Evolutionary conservation across 2,113 vertebrate genomes (phyloP), one percentile per base, ranked within the genome.

Genomic region (Phoxinus phoxinus): DNA sequence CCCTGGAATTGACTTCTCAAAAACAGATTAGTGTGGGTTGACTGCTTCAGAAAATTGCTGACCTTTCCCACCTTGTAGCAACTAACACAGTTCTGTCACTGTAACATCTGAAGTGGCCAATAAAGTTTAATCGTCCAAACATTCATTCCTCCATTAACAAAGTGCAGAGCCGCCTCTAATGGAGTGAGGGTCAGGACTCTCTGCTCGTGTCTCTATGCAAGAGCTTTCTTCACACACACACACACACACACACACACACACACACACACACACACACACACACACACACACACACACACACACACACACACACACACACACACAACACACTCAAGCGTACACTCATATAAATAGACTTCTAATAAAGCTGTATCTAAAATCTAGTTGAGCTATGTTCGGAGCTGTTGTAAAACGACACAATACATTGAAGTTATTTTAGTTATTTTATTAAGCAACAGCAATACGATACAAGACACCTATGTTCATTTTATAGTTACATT

Each of bases 101-200:
- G 67, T 37, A 86, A 59, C 65, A 79, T 69, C 58, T 69, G 83
- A 85, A 76, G 83, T 67, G 83, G 44, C 73, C 74, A 48, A 65
- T 67, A 58, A 85, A 74, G 89, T 88, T 85, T 91, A 92, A 93
- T 92, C 83, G 37, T 63, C 91, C 91, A 88, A 90, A 90, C 87
- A 87, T 82, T 89, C 83, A 87, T 82, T 89, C 90, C 89, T 91
- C 90, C 88, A 88, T 90, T 92, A 91, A 83, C 63, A n/a, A 17
- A 81, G 87, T 89, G 80, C 80, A 86, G 25, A 63, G 61, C 69
- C 63, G 76, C 77, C 87, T 87, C 85, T 89, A 84, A 85, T 89
- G 85, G 83, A 89, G 81, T 88, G 87, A 87, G 67, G 86, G 87
- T 81, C 84, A 89, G 87, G 88, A 69, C 71, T 30, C 19, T 74